These are phyloP conservation scores for Acronicta alni DNA, from an alignment of 2,888 invertebrate genomes.

Conservation along the genomic window DNA sequence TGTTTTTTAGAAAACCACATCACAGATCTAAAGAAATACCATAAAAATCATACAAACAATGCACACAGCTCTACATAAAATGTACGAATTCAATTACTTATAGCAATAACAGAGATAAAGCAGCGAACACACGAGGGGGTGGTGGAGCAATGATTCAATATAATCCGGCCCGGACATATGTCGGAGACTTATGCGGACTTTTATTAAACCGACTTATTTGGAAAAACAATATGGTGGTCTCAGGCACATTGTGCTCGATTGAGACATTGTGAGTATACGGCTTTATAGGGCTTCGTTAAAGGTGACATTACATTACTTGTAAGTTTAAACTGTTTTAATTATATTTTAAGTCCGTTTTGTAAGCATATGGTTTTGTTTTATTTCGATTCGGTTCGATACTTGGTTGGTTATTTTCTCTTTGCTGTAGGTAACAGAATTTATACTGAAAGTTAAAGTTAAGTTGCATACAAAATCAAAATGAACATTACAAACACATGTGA, in stretches of 20 bases:
- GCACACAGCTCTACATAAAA: constrained; percentile 26
- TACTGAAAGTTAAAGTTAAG: constrained; percentile 16
- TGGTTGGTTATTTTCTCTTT: constrained; percentile 18
- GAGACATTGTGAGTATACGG: constrained; percentile 54
- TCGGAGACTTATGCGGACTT: constrained; percentile 75
- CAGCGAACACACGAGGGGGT: constrained; percentile 63
- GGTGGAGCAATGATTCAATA: constrained; percentile 79
- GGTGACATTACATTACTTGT: constrained; percentile 31
- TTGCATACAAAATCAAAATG: constrained; percentile 7
- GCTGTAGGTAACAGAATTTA: constrained; percentile 35
- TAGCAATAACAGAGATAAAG: constrained; percentile 62
- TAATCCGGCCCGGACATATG: constrained; percentile 81
- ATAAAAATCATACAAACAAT: constrained; percentile 36
- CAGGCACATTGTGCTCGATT: constrained; percentile 44
- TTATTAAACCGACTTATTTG: constrained; percentile 81
- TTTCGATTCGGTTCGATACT: constrained; percentile 16
- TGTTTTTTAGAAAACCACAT: constrained; percentile 35
- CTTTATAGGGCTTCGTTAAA: constrained; percentile 50
- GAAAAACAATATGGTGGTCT: constrained; percentile 67
- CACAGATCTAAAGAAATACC: constrained; percentile 28
- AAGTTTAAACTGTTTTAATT: constrained; percentile 28
- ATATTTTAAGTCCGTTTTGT: constrained; percentile 29
- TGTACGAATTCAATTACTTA: constrained; percentile 60
- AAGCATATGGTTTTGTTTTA: constrained; percentile 10
- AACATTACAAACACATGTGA: constrained; percentile 34